A percentile compares a stretch with the other conserved stretches of the same genome.
phyloP scores from a whole-genome alignment of 2,888 invertebrate genomes.

The Oeneis ivallda region DNA sequence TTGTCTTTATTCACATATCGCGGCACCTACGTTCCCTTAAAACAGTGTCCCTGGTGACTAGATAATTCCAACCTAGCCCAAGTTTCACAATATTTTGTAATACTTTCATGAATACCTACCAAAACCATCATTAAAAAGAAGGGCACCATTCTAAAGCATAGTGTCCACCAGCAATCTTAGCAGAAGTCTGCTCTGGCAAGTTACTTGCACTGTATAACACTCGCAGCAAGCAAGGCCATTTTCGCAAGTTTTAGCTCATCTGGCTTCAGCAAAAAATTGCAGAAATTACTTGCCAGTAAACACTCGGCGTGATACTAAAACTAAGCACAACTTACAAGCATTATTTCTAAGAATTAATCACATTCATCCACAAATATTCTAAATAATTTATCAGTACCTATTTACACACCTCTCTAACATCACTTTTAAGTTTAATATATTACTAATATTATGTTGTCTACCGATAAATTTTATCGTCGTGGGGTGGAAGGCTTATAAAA shows the following conservation, averaged over 20 bases:
- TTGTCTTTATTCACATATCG: not conserved
- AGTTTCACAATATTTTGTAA: conserved; percentile 30
- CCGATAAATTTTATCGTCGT: conserved; percentile 85
- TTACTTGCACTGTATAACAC: no score
- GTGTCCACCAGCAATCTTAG: no score
- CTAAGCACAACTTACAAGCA: conserved; percentile 42
- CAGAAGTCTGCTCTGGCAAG: no score
- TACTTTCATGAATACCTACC: not conserved
- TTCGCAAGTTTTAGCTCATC: no score
- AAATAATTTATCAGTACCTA: conserved; percentile 35
- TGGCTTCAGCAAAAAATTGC: no score
- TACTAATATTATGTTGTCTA: conserved; percentile 50
- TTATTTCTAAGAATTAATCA: conserved; percentile 23
- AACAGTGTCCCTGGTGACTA: conserved; percentile 56
- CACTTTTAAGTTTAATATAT: conserved; percentile 23
- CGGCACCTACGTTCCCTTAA: conserved; percentile 9
- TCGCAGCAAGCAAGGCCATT: no score
- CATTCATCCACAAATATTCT: conserved; percentile 27
- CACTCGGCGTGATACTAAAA: conserved; percentile 2
- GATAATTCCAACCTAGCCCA: conserved; percentile 51
- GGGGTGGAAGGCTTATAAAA: conserved; percentile 83
- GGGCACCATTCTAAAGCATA: conserved; percentile 19
- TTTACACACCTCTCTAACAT: conserved; percentile 34
- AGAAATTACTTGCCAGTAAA: no score
- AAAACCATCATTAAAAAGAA: conserved; percentile 17